Conservation (phyloP, 37 sponge, comb jelly and placozoan genomes). For the Haliclona indistincta region DNA sequence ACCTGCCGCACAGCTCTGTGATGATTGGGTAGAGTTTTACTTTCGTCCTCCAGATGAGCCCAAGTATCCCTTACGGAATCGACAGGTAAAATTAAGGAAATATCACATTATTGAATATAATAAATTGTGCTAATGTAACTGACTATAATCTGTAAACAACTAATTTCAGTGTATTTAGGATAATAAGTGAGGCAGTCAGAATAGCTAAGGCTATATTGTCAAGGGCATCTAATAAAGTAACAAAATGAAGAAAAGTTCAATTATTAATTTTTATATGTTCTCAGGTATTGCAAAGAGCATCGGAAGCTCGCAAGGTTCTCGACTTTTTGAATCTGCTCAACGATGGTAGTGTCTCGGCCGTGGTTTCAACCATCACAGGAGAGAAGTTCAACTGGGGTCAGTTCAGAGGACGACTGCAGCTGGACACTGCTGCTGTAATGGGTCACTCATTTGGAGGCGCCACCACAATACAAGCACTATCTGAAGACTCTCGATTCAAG, state of each 20-base stretch:
- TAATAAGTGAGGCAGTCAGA: too few relatives aligned
- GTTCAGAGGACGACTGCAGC: conserved; percentile 59
- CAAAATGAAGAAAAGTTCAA: too few relatives aligned
- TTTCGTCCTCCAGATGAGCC: not conserved
- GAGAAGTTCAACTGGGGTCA: conserved; percentile 42
- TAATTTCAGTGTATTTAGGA: too few relatives aligned
- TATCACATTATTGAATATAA: not conserved
- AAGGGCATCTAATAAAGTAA: too few relatives aligned
- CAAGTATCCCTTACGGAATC: conserved; percentile 49
- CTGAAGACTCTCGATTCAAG: conserved; percentile 65
- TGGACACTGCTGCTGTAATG: conserved; percentile 50
- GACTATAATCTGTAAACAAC: too few relatives aligned
- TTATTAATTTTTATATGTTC: too few relatives aligned
- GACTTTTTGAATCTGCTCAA: conserved; percentile 48
- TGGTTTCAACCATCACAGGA: conserved; percentile 38
- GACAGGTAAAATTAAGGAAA: conserved; percentile 36
- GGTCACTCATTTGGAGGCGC: conserved; percentile 83
- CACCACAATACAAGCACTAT: conserved; percentile 56
- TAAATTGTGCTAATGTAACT: too few relatives aligned
- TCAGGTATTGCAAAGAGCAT: conserved; percentile 25
- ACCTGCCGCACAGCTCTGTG: not conserved
- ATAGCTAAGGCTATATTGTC: too few relatives aligned
- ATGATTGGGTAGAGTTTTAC: conserved; percentile 47
- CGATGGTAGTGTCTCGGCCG: conserved; percentile 36
- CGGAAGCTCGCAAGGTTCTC: conserved; percentile 27